These are phyloP conservation scores for Netelia virgata DNA, from an alignment of 2,888 invertebrate species.

Conservation along the genomic window DNA sequence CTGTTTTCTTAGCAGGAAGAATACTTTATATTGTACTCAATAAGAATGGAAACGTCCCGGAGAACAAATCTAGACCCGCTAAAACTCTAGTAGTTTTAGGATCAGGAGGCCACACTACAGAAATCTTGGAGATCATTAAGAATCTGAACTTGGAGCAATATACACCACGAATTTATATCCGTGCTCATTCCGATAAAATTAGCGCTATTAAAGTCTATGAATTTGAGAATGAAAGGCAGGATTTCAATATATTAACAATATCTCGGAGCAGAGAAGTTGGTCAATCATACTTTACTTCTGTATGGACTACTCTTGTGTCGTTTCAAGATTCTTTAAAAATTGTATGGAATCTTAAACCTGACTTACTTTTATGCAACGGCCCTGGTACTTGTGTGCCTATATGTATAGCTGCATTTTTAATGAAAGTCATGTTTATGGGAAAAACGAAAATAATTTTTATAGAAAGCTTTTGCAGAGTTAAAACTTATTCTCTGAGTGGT, in stretches of 20 bases:
- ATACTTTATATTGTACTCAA: constrained; percentile 73
- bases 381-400: constrained; percentile 98
- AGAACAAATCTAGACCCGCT: constrained; percentile 55
- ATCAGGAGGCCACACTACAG: constrained; percentile 97
- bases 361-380: constrained; percentile 96
- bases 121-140: constrained; percentile 92
- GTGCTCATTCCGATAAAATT: constrained; percentile 91
- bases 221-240: constrained; percentile 84
- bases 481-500: constrained; percentile 95
- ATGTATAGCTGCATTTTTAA: constrained; percentile 91
- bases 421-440: constrained; percentile 89
- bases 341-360: constrained; percentile 90
- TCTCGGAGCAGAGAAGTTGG: constrained; percentile 95
- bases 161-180: constrained; percentile 91
- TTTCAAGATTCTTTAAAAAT: constrained; percentile 89
- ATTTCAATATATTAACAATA: constrained; percentile 87
- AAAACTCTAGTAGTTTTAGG: constrained; percentile 89
- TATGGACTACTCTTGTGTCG: constrained; percentile 92
- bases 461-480: constrained; percentile 97
- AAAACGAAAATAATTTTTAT: constrained; percentile 94
- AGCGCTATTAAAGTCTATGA: constrained; percentile 90
- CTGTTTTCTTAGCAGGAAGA: constrained; percentile 66
- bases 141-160: constrained; percentile 89
- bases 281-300: constrained; percentile 93
- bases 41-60: constrained; percentile 64